phyloP scores from a whole-genome alignment of 2,113 vertebrate species.

The Dolichallabes microphthalmus region DNA sequence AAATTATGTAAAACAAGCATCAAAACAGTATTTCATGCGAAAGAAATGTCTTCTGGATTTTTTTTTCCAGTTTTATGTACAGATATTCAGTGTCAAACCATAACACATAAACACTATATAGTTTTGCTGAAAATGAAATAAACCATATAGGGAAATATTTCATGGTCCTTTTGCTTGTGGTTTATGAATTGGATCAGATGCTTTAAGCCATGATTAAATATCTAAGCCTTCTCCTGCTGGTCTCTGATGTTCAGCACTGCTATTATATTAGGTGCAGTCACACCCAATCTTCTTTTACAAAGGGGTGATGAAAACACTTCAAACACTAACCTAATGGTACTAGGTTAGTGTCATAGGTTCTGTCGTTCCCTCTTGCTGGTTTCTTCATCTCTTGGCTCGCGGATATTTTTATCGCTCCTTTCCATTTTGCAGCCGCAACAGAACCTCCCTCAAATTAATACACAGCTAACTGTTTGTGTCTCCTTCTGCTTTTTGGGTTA shows the following conservation, averaged over 20 bases:
- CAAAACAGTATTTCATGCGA: background rate
- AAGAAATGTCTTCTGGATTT: background rate
- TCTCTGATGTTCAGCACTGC: slow-evolving; percentile 28
- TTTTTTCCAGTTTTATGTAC: background rate
- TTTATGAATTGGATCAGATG: background rate
- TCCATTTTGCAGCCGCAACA: no score
- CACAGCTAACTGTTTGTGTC: no score
- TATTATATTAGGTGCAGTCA: slow-evolving; percentile 54
- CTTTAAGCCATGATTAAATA: slow-evolving; percentile 1
- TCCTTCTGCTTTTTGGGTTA: no score
- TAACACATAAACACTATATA: background rate
- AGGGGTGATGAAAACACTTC: background rate
- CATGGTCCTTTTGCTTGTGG: background rate
- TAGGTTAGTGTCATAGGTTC: no score
- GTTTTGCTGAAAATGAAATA: background rate
- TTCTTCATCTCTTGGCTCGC: no score
- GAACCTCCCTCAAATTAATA: no score
- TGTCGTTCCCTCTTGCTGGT: no score
- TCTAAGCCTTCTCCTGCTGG: background rate
- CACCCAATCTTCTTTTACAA: slow-evolving; percentile 25
- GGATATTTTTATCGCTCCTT: no score
- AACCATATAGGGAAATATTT: background rate
- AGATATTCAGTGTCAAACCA: background rate
- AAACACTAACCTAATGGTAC: background rate
- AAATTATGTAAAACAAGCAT: background rate